phyloP scores from a whole-genome alignment of 37 sponge, comb jelly and placozoan species.

The Theonella swinhoei region DNA sequence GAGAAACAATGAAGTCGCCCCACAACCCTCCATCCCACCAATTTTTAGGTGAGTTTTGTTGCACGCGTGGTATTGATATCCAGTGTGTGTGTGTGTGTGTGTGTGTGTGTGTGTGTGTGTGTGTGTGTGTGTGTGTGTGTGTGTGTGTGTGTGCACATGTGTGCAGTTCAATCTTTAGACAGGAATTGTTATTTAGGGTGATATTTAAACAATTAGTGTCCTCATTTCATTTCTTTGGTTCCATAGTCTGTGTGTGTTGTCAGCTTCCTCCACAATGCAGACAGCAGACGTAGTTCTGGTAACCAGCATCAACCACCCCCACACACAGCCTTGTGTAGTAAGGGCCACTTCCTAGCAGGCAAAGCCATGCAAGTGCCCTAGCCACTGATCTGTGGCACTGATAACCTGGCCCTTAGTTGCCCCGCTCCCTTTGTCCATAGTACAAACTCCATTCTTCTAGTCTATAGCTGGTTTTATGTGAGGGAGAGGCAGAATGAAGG shows the following conservation, averaged over 20 bases:
- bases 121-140: too few species aligned
- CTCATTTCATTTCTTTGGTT: too few species aligned
- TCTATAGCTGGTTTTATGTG: constrained; percentile 7
- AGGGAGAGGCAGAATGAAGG: not conserved
- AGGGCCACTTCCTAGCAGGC: not conserved
- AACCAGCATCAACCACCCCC: not conserved
- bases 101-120: too few species aligned
- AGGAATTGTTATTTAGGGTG: too few species aligned
- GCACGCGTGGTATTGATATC: too few species aligned
- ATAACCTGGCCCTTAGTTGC: not conserved
- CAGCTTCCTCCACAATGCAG: too few species aligned
- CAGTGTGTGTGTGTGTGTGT: too few species aligned
- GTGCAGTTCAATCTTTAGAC: too few species aligned
- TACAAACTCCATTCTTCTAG: not conserved
- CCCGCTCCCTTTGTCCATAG: not conserved
- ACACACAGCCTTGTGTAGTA: not conserved
- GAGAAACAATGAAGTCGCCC: constrained; percentile 17
- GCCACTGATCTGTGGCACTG: not conserved
- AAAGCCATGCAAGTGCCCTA: not conserved
- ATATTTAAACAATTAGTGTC: too few species aligned
- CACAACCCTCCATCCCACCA: not conserved
- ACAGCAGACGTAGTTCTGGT: too few species aligned
- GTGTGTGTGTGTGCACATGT: too few species aligned
- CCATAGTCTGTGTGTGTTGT: too few species aligned
- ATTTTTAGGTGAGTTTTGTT: not conserved